Percentiles rank a stretch among this genome's conserved stretches.
Conservation (phyloP, 2,797 vertebrate species). For the Erpetoichthys calabaricus region DNA sequence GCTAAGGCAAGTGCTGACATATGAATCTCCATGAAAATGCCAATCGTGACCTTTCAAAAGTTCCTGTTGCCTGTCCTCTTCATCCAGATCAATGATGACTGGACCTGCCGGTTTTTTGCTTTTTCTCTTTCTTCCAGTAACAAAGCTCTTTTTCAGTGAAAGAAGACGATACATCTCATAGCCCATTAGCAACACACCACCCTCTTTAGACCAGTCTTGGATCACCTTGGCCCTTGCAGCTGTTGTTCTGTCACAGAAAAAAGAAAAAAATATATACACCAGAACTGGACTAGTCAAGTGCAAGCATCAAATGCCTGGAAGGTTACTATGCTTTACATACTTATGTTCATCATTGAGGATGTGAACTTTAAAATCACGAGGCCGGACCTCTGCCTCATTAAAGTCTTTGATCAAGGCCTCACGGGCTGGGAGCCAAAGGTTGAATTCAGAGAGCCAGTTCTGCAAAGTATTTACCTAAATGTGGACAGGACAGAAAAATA, state of each 20-base stretch:
- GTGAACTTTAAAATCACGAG: constrained; percentile 84
- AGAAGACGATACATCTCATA: constrained; percentile 98
- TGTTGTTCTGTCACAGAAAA: constrained; percentile 57
- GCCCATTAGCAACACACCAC: constrained; percentile 92
- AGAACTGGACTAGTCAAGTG: neutral
- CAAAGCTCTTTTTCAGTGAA: constrained; percentile 93
- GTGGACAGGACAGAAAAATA: constrained; percentile 14
- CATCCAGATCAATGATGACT: constrained; percentile 95
- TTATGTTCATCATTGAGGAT: constrained; percentile 97
- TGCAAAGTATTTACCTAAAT: constrained; percentile 92
- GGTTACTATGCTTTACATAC: constrained; percentile 42
- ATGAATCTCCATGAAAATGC: no score
- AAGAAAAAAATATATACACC: neutral
- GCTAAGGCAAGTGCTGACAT: no score
- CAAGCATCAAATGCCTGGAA: neutral
- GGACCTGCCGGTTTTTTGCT: constrained; percentile 85
- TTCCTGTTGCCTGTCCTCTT: constrained; percentile 93
- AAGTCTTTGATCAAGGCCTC: constrained; percentile 68
- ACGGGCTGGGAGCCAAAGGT: constrained; percentile 85
- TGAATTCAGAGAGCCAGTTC: constrained; percentile 96
- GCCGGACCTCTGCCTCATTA: constrained; percentile 56
- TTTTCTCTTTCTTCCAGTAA: constrained; percentile 86
- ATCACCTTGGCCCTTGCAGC: constrained; percentile 86
- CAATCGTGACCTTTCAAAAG: constrained; percentile 90
- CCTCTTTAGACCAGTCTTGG: constrained; percentile 80